phyloP scores from a whole-genome alignment of 2,797 vertebrate species.

The Mormyrops attenuatus region DNA sequence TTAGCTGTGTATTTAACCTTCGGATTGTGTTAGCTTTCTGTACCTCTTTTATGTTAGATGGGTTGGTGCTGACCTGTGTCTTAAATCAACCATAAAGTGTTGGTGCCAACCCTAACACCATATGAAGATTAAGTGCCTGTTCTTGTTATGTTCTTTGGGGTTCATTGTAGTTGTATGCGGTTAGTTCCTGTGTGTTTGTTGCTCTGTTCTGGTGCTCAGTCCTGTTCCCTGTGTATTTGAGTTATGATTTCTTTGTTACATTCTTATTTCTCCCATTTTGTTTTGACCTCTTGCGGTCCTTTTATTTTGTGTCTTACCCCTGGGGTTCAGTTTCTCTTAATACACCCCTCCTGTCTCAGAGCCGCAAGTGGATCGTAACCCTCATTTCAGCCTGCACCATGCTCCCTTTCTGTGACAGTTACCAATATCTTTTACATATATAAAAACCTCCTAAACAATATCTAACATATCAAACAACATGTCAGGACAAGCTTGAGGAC shows the following conservation, averaged over 20 bases:
- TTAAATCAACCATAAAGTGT: too few relatives aligned
- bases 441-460: background rate
- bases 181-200: background rate
- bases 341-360: background rate
- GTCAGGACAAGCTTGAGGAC: background rate
- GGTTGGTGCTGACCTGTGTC: too few relatives aligned
- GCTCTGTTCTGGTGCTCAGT: background rate
- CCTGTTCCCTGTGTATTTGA: background rate
- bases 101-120: too few relatives aligned
- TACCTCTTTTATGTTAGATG: too few relatives aligned
- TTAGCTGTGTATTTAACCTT: background rate
- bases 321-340: background rate
- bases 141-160: background rate
- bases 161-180: background rate
- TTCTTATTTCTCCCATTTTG: background rate
- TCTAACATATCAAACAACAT: background rate
- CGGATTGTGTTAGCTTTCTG: too few relatives aligned
- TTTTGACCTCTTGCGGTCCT: background rate
- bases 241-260: background rate
- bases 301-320: background rate
- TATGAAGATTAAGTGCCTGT: background rate
- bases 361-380: background rate
- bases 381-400: background rate
- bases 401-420: background rate
- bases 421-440: background rate